A percentile compares a stretch with the other conserved stretches of the same genome.
These are phyloP conservation scores for Dinomys branickii DNA, from an alignment of 2,113 vertebrate genomes.

Conservation along the genomic window DNA sequence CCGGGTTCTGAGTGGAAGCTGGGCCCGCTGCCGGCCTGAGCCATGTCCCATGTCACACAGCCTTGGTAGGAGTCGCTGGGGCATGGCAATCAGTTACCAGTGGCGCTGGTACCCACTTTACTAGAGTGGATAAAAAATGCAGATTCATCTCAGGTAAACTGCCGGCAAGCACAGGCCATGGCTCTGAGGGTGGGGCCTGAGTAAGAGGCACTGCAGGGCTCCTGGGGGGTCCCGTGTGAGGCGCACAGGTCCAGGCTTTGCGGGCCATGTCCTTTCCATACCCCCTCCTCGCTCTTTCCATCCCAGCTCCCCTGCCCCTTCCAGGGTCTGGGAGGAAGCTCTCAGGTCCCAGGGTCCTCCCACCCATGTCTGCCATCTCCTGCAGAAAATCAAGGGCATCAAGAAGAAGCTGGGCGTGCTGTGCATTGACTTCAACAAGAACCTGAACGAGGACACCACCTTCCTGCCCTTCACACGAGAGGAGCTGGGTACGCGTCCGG, in stretches of 20 bases:
- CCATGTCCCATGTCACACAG: too few species aligned
- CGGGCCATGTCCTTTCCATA: neutral
- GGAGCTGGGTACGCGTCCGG: constrained; percentile 88
- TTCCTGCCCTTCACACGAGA: constrained; percentile 91
- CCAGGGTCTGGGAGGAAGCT: neutral
- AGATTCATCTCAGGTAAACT: neutral
- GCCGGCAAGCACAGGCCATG: neutral
- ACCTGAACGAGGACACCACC: constrained; percentile 96
- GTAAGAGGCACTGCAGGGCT: neutral
- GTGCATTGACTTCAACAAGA: constrained; percentile 98
- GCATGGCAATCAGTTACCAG: neutral
- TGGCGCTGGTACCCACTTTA: neutral
- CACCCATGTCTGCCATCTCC: rapidly evolving
- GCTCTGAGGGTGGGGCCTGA: neutral
- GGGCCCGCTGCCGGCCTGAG: neutral
- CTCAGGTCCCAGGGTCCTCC: rapidly evolving
- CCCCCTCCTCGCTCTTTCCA: too few species aligned
- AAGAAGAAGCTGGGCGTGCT: constrained; percentile 95
- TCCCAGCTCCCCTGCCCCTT: neutral
- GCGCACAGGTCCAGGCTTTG: neutral
- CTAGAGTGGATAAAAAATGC: neutral
- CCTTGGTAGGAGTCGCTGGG: too few species aligned
- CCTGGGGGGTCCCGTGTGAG: too few species aligned
- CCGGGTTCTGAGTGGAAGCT: too few species aligned
- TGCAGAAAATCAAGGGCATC: constrained; percentile 95